Evolutionary conservation across 2,888 invertebrate species (phyloP).

Genomic region (Clanis bilineata): DNA sequence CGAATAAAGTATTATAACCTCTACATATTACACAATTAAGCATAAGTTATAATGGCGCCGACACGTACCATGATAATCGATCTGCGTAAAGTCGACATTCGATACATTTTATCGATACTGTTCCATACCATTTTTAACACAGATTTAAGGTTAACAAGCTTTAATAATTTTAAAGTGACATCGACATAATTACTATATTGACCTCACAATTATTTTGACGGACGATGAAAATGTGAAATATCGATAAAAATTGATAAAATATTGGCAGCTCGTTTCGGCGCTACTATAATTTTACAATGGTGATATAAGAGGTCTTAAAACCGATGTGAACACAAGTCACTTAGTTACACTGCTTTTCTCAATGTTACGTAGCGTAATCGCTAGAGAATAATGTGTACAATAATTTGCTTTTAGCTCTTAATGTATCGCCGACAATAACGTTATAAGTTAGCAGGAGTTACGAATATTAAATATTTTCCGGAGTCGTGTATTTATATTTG

Average conservation of each 20-base stretch:
- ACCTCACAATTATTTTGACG: no score
- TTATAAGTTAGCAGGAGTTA: not conserved
- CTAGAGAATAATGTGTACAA: not conserved
- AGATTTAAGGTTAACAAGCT: not conserved
- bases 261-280: not conserved
- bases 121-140: not conserved
- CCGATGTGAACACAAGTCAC: not conserved
- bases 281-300: not conserved
- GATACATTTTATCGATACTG: not conserved
- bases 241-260: not conserved
- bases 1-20: slow-evolving; percentile 34
- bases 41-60: not conserved
- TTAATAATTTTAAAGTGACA: not conserved
- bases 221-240: not conserved
- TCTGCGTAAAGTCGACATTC: not conserved
- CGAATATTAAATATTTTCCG: slow-evolving; percentile 17
- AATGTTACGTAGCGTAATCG: not conserved
- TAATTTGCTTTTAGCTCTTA: slow-evolving; percentile 8
- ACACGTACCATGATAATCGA: no score
- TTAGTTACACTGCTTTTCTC: slow-evolving; percentile 3
- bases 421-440: slow-evolving; percentile 8
- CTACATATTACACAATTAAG: not conserved
- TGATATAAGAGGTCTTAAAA: not conserved
- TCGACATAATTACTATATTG: not conserved
- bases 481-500: slow-evolving; percentile 13